phyloP scores from a whole-genome alignment of 2,797 vertebrate species.

The Esox masquinongy region DNA sequence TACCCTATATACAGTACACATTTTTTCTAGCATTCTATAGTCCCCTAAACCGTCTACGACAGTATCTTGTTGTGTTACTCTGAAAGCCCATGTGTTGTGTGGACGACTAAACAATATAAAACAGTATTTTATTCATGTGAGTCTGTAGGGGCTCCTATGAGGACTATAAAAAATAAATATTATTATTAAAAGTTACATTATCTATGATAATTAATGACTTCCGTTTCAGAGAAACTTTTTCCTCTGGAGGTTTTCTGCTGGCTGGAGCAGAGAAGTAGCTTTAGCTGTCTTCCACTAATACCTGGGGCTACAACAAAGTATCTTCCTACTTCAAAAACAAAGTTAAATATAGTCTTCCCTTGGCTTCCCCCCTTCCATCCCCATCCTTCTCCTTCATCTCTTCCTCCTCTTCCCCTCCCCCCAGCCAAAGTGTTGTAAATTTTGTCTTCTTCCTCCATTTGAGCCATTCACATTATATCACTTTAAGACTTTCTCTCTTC shows the following conservation, averaged over 20 bases:
- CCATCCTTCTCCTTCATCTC: slow-evolving; percentile 17
- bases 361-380: slow-evolving; percentile 14
- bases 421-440: slow-evolving; percentile 49
- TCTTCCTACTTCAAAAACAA: slow-evolving; percentile 44
- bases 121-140: neutral
- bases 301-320: slow-evolving; percentile 67
- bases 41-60: neutral
- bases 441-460: slow-evolving; percentile 43
- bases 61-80: no score
- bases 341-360: slow-evolving; percentile 39
- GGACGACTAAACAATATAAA: neutral
- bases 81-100: no score
- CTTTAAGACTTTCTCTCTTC: slow-evolving; percentile 29
- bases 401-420: slow-evolving; percentile 24
- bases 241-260: slow-evolving; percentile 68
- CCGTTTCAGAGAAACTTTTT: slow-evolving; percentile 64
- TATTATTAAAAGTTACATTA: neutral
- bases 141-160: slow-evolving; percentile 32
- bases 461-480: slow-evolving; percentile 40
- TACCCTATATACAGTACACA: neutral
- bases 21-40: neutral
- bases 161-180: slow-evolving; percentile 52
- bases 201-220: slow-evolving; percentile 70
- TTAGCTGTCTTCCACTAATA: slow-evolving; percentile 59
- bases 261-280: slow-evolving; percentile 67